phyloP scores from a whole-genome alignment of 2,797 vertebrate genomes.

The Linurgus olivaceus region DNA sequence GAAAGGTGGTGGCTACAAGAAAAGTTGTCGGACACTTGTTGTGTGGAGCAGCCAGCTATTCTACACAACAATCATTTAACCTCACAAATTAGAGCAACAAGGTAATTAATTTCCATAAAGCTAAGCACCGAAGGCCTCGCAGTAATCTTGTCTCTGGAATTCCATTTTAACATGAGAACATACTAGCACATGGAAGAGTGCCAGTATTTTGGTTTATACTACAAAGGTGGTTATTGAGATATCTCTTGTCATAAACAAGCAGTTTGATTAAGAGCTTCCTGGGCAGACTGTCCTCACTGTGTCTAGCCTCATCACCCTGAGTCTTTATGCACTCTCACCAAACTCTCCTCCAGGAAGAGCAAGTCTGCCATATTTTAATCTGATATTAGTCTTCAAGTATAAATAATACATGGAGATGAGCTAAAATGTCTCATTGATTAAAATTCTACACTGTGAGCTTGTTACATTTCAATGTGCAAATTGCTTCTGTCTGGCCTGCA shows the following conservation, averaged over 20 bases:
- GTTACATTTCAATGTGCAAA: constrained; percentile 60
- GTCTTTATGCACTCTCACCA: not conserved
- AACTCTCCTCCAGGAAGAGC: not conserved
- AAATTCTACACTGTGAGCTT: constrained; percentile 47
- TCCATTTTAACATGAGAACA: not conserved
- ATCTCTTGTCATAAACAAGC: not conserved
- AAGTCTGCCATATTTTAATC: constrained; percentile 20
- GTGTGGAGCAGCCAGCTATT: not conserved
- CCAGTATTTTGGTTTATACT: not conserved
- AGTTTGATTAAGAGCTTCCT: not conserved
- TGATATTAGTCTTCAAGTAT: constrained; percentile 37
- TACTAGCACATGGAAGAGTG: not conserved
- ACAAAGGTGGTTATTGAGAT: not conserved
- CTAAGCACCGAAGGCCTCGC: not conserved
- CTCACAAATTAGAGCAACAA: not conserved
- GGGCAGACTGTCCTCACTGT: not conserved
- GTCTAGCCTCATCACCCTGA: not conserved
- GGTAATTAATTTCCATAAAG: not conserved
- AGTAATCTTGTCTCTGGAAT: not conserved
- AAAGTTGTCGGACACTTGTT: not conserved
- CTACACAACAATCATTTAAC: not conserved
- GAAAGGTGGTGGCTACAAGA: not conserved
- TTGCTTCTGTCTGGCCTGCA: constrained; percentile 54
- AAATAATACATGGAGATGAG: constrained; percentile 62
- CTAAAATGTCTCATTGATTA: constrained; percentile 63